Evolutionary conservation across 2,113 vertebrate genomes (phyloP).

Genomic region (Thermophis baileyi): DNA sequence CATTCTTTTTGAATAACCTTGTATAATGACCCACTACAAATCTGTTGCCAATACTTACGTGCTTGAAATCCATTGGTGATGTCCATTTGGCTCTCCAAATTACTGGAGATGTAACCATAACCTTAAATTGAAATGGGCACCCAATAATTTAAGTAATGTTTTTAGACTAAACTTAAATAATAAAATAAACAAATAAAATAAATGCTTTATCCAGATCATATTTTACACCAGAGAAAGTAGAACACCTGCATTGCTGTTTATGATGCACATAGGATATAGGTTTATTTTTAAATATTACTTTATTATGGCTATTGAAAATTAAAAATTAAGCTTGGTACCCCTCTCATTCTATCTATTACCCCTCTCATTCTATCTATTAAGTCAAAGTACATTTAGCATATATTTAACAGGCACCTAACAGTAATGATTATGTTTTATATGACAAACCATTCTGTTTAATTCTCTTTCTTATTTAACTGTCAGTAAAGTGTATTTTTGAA

Average conservation of each 20-base stretch:
- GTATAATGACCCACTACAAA: not conserved
- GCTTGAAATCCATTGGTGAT: not conserved
- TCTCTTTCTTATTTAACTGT: not conserved
- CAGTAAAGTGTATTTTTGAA: constrained; percentile 27
- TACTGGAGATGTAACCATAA: too few species aligned
- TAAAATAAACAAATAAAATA: not conserved
- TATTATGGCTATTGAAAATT: not conserved
- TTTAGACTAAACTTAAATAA: not conserved
- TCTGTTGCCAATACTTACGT: not conserved
- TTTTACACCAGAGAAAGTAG: not conserved
- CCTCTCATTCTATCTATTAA: not conserved
- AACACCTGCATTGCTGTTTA: not conserved
- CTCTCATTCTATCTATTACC: not conserved
- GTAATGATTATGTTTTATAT: not conserved
- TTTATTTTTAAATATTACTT: not conserved
- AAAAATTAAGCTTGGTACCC: not conserved
- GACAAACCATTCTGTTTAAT: not conserved
- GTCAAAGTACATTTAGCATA: not conserved
- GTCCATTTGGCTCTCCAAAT: not conserved
- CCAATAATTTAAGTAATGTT: not conserved
- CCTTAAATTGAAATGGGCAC: not conserved
- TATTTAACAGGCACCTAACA: not conserved
- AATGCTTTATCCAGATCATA: not conserved
- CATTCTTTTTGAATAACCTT: too few species aligned
- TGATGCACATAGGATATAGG: not conserved